These are phyloP conservation scores for Anodontia alba DNA, from an alignment of 2,888 invertebrate species.

Conservation along the genomic window DNA sequence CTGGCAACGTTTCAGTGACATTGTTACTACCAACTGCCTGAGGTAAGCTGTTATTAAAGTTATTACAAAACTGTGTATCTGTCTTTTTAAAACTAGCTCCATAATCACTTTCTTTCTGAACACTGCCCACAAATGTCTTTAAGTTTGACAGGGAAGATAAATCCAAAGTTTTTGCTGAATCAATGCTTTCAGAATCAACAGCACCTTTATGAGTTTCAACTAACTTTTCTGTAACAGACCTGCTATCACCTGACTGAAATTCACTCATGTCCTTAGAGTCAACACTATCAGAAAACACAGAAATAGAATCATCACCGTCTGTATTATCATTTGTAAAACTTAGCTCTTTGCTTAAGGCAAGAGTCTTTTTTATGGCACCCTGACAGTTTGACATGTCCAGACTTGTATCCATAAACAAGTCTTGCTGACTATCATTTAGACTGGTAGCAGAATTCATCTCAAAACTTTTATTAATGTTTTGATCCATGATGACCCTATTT, in stretches of 20 bases:
- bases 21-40: not conserved
- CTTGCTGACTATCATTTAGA: conserved; percentile 64
- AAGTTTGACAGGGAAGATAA: conserved; percentile 51
- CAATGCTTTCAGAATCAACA: not conserved
- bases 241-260: not conserved
- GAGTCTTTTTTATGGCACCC: not conserved
- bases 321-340: not conserved
- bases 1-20: not conserved
- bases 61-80: too few relatives aligned
- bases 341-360: not conserved
- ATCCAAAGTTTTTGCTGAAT: not conserved
- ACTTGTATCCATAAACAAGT: conserved; percentile 58
- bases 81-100: not conserved
- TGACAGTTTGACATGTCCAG: not conserved
- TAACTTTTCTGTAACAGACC: not conserved
- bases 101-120: conserved; percentile 37
- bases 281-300: conserved; percentile 1
- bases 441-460: not conserved
- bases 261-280: not conserved
- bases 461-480: not conserved
- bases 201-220: not conserved
- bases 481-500: too few relatives aligned
- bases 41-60: too few relatives aligned
- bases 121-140: conserved; percentile 59
- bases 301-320: not conserved